Percentiles rank a stretch among this genome's conserved stretches.
Evolutionary conservation across 2,797 vertebrate genomes (phyloP).

Genomic region (Potorous gilbertii): DNA sequence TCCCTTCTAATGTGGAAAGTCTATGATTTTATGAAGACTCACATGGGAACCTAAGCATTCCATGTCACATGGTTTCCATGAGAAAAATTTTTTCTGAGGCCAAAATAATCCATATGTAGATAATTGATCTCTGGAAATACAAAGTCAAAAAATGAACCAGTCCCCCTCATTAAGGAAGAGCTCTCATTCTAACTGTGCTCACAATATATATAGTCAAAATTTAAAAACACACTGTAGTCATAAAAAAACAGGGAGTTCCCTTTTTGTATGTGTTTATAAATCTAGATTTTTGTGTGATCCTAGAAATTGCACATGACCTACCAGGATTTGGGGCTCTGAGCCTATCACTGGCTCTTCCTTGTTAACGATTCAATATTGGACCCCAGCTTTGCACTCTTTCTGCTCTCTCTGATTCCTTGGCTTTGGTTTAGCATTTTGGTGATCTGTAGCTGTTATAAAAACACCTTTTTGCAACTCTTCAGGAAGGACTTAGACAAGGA

Average conservation of each 20-base stretch:
- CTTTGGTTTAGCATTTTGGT: neutral
- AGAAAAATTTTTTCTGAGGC: neutral
- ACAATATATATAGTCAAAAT: neutral
- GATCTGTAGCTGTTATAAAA: neutral
- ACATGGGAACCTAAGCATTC: neutral
- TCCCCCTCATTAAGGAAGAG: neutral
- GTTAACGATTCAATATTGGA: neutral
- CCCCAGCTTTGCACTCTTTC: neutral
- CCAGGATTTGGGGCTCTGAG: neutral
- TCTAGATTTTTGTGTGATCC: neutral
- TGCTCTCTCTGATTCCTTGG: neutral
- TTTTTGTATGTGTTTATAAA: neutral
- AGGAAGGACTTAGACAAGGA: neutral
- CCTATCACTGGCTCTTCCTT: neutral
- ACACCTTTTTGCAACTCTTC: neutral
- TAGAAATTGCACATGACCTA: neutral
- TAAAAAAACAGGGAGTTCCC: neutral
- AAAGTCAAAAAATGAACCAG: neutral
- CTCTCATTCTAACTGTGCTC: neutral
- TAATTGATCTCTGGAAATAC: neutral
- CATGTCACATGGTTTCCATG: neutral
- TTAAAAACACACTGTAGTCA: neutral
- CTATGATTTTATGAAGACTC: neutral
- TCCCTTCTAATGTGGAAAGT: neutral
- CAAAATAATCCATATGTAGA: neutral